Percentiles rank a stretch among this genome's conserved stretches.
Evolutionary conservation across 2,113 vertebrate genomes (phyloP).

Genomic region (Petromus typicus): DNA sequence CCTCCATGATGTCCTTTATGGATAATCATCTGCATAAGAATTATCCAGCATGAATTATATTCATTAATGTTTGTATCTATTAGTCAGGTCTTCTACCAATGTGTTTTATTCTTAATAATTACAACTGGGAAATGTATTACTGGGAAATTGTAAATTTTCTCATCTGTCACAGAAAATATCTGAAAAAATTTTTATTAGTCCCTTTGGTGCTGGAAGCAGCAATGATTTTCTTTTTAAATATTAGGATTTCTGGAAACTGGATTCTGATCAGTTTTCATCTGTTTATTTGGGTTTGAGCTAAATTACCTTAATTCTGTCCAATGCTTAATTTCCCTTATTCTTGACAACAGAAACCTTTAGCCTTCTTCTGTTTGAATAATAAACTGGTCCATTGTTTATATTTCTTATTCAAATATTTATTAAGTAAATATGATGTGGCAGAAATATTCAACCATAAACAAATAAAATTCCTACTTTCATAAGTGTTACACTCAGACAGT

Average conservation of each 20-base stretch:
- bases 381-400: background rate
- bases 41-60: background rate
- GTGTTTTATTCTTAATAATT: background rate
- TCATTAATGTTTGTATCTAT: background rate
- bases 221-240: background rate
- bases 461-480: background rate
- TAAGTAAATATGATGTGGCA: background rate
- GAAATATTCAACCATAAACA: background rate
- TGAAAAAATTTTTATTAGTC: background rate
- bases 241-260: background rate
- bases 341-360: background rate
- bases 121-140: background rate
- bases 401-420: slow-evolving; percentile 15
- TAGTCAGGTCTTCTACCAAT: background rate
- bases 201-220: background rate
- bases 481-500: background rate
- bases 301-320: background rate
- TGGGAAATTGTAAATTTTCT: background rate
- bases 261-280: background rate
- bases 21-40: background rate
- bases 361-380: background rate
- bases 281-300: background rate
- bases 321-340: background rate
- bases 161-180: background rate
- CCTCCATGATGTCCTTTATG: background rate